Conservation (phyloP, 2,797 vertebrate species). For the Chelmon rostratus region DNA sequence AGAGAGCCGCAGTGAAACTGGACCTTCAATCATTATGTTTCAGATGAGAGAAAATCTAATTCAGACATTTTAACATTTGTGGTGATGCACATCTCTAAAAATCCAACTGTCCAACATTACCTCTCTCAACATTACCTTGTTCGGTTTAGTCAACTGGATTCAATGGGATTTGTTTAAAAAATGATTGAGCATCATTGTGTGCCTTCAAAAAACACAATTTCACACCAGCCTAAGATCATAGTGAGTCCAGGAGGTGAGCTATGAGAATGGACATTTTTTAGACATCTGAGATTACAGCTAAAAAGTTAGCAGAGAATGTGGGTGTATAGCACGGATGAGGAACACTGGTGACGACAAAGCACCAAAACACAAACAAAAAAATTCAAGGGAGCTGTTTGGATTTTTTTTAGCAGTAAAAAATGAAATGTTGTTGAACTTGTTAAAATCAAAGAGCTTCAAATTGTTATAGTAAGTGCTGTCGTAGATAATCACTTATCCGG, state of each 20-base stretch:
- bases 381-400: background rate
- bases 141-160: background rate
- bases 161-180: background rate
- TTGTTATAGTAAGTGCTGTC: slow-evolving; percentile 62
- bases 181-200: background rate
- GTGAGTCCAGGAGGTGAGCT: background rate
- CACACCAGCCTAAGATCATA: background rate
- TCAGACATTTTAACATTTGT: background rate
- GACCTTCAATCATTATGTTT: background rate
- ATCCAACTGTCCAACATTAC: background rate
- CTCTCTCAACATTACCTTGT: background rate
- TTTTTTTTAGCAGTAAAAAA: background rate
- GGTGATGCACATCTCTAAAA: background rate
- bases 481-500: slow-evolving; percentile 4
- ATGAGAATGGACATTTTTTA: background rate
- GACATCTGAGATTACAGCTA: background rate
- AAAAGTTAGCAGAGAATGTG: background rate
- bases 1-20: background rate
- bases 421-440: background rate
- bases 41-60: background rate
- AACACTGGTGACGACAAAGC: background rate
- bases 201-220: background rate
- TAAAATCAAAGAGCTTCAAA: slow-evolving; percentile 30
- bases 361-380: background rate
- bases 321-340: background rate